Percentiles rank a stretch among this genome's conserved stretches.
Evolutionary conservation across 2,113 vertebrate species (phyloP).

Genomic region (Uria lomvia): DNA sequence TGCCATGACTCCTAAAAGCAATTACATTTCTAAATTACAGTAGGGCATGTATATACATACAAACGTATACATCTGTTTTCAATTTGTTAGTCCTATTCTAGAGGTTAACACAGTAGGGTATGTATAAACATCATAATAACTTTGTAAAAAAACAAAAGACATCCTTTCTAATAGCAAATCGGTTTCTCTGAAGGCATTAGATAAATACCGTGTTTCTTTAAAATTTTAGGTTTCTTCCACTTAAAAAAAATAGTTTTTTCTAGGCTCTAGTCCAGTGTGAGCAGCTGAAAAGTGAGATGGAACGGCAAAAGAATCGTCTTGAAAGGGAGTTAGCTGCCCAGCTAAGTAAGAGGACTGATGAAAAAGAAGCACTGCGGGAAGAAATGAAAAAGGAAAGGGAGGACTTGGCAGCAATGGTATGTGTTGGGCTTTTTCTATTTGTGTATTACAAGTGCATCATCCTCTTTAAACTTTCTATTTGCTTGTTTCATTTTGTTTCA

Average conservation of each 20-base stretch:
- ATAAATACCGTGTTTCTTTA: background rate
- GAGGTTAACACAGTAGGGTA: background rate
- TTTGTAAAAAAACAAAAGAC: rapidly evolving
- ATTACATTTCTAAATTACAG: background rate
- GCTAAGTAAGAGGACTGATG: constrained; percentile 75
- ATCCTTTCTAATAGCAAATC: background rate
- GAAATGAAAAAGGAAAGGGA: constrained; percentile 83
- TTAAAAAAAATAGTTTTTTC: background rate
- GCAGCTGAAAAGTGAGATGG: constrained; percentile 83
- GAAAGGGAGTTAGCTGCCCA: constrained; percentile 78
- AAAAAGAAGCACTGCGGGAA: constrained; percentile 74
- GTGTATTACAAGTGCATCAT: background rate
- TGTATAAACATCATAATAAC: background rate
- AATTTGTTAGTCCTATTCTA: background rate
- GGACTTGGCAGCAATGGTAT: constrained; percentile 76
- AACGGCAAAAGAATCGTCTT: constrained; percentile 77
- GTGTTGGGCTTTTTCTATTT: background rate
- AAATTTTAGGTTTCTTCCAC: background rate
- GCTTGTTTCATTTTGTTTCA: background rate
- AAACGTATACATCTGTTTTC: background rate
- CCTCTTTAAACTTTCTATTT: background rate
- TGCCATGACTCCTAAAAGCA: background rate
- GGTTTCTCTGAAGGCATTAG: background rate
- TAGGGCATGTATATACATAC: background rate
- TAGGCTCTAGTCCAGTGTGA: constrained; percentile 87